These are phyloP conservation scores for Sphaeramia orbicularis DNA, from an alignment of 2,797 vertebrate species.

Conservation along the genomic window DNA sequence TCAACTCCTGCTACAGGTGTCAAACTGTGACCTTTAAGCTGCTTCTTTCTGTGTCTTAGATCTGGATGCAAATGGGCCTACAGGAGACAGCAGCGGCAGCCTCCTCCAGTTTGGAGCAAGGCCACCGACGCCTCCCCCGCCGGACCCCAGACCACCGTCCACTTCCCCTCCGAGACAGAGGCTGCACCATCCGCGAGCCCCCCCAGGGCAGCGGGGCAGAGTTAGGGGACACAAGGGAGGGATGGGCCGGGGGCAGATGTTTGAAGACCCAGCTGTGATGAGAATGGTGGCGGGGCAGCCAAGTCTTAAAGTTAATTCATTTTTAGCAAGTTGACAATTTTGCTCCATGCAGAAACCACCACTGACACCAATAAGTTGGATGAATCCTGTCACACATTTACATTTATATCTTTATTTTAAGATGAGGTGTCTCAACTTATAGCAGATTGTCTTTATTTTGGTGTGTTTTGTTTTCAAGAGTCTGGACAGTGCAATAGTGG, in stretches of 20 bases:
- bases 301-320: constrained; percentile 85
- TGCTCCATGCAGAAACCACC: too few relatives aligned
- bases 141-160: constrained; percentile 40
- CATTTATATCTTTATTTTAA: not conserved
- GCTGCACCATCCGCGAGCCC: constrained; percentile 20
- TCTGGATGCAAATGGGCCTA: constrained; percentile 47
- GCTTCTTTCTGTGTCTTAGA: constrained; percentile 45
- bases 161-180: constrained; percentile 51
- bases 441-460: not conserved
- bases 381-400: too few relatives aligned
- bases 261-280: constrained; percentile 92
- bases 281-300: constrained; percentile 86
- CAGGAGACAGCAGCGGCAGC: constrained; percentile 42
- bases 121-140: constrained; percentile 31
- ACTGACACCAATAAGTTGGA: too few relatives aligned
- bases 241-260: constrained; percentile 72
- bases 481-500: constrained; percentile 90
- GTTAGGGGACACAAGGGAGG: constrained; percentile 54
- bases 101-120: constrained; percentile 65
- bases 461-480: constrained; percentile 77
- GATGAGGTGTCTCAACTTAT: not conserved
- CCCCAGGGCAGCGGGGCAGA: constrained; percentile 40
- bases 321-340: not conserved
- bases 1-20: not conserved
- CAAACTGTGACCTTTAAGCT: not conserved